A percentile compares a stretch with the other conserved stretches of the same genome.
phyloP scores from a whole-genome alignment of 2,888 invertebrate species.

The Caenorhabditis angaria region DNA sequence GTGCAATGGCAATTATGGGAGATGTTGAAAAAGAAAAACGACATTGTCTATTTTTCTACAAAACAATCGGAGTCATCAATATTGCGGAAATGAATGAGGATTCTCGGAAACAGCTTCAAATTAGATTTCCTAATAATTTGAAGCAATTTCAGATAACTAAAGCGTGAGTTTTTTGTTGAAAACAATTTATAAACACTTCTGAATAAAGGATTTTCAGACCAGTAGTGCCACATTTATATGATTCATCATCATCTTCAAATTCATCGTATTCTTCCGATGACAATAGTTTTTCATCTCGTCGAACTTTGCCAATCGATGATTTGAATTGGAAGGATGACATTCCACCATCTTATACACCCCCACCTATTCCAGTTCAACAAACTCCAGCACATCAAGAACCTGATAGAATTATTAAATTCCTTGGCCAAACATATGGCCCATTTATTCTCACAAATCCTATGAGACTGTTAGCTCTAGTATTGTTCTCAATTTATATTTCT shows the following conservation, averaged over 20 bases:
- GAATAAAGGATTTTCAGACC: background rate
- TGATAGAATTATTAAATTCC: conserved; percentile 53
- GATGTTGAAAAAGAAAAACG: conserved; percentile 87
- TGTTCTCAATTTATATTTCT: conserved; percentile 56
- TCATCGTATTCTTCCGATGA: conserved; percentile 29
- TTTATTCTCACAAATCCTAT: conserved; percentile 58
- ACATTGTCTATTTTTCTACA: conserved; percentile 78
- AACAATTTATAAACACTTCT: background rate
- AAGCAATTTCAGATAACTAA: conserved; percentile 22
- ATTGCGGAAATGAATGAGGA: conserved; percentile 40
- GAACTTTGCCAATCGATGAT: conserved; percentile 29
- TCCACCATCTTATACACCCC: conserved; percentile 8
- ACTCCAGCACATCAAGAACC: conserved; percentile 19
- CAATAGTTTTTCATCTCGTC: conserved; percentile 43
- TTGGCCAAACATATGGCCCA: conserved; percentile 64
- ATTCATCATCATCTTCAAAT: conserved; percentile 17
- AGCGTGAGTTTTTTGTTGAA: conserved; percentile 10
- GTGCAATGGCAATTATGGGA: conserved; percentile 88
- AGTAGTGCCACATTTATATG: conserved; percentile 9
- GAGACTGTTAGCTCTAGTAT: conserved; percentile 44
- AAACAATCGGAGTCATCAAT: conserved; percentile 37
- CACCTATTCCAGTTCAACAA: conserved; percentile 9
- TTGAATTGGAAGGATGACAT: conserved; percentile 19
- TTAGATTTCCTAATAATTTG: conserved; percentile 12
- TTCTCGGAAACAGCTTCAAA: conserved; percentile 27